These are phyloP conservation scores for Ceriagrion tenellum DNA, from an alignment of 2,888 invertebrate species.

Conservation along the genomic window DNA sequence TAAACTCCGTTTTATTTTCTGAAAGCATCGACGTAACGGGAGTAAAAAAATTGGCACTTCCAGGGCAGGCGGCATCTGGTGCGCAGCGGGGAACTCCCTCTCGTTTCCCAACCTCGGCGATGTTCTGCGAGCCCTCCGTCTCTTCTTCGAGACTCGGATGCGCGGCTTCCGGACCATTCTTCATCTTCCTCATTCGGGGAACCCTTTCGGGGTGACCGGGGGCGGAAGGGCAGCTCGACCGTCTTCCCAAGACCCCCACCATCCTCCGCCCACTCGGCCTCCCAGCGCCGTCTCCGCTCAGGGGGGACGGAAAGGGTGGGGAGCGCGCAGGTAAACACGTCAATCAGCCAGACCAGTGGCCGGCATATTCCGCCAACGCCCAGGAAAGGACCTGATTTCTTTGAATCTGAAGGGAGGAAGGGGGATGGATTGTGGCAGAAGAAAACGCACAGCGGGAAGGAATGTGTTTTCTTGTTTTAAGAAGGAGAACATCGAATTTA, in stretches of 20 bases:
- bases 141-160: constrained; percentile 30
- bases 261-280: background rate
- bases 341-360: constrained; percentile 63
- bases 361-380: constrained; percentile 66
- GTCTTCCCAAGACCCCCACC: background rate
- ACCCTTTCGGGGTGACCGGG: constrained; percentile 29
- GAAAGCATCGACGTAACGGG: too few relatives aligned
- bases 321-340: constrained; percentile 46
- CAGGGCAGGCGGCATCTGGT: background rate
- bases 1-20: background rate
- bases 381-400: constrained; percentile 56
- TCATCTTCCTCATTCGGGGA: constrained; percentile 35
- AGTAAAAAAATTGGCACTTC: constrained; percentile 23
- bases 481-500: background rate
- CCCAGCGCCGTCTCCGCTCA: background rate
- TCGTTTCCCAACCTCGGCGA: background rate
- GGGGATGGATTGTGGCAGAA: background rate
- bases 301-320: background rate
- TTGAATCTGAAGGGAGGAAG: background rate
- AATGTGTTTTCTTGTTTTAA: background rate
- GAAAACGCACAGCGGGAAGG: background rate
- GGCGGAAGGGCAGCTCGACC: constrained; percentile 17
- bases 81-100: background rate
- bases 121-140: background rate
- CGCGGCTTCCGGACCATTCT: constrained; percentile 60